Base-by-base conservation (phyloP, 1,140 invertebrate species). In the Drosophila parabipectinata region DNA sequence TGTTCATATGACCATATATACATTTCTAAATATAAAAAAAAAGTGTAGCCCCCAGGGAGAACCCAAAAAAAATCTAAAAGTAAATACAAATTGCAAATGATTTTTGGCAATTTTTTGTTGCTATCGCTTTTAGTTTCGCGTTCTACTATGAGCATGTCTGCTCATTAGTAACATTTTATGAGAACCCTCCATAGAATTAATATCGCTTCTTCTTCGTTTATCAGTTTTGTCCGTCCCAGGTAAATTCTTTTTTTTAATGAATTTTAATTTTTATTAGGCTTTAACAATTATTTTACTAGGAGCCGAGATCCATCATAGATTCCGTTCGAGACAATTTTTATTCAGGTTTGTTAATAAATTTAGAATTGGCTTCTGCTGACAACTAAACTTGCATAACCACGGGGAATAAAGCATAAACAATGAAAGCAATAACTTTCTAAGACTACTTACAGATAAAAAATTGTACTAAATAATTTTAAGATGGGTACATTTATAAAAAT, bases 51-150 rank as follows among this genome's bases (percentile, higher is more conserved):
- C 78, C 53, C 82, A 72, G 72, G 83, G 78, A 73, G 83, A 88
- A 88, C 83, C 21, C 21, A 75, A 76, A 73, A 79, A 87, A 82
- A 80, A 79, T 60, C 24, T 56, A 45, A 73, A 63, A 67, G 66
- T 50, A 68, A 79, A 72, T 78, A 76, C 79, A 84, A 88, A 88
- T 88, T 66, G 79, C 79, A 87, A 87, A 87, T 87, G 83, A 87
- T 87, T 87, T 87, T 79, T 79, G 79, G 79, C 83, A 68, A 87
- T 44, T 78, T 79, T 52, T 62, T 69, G 54, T 58, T 52, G 52
- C 21, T 64, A 39, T 73, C 55, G 75, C 79, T 79, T 83, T 83
- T 78, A 75, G 78, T 87, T 82, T 82, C 79, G 30, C 66, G 55
- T 87, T 82, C 74, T 77, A 50, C 64, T 79, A 87, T 72, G 60